A percentile compares a stretch with the other conserved stretches of the same genome.
Conservation (phyloP, 2,888 invertebrate species). For the Clistopyga incitator region DNA sequence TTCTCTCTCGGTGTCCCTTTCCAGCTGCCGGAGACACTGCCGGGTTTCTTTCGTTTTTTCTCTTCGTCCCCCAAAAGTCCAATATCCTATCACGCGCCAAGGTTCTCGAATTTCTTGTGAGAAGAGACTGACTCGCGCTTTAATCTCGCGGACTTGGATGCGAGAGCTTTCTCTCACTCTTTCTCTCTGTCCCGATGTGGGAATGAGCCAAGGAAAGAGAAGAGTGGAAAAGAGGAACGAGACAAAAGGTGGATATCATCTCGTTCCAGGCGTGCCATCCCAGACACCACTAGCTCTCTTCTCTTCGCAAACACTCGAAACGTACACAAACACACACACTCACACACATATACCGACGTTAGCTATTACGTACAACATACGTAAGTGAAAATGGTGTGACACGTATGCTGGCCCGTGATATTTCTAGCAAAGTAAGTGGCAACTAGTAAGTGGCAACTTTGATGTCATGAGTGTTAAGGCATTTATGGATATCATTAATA, state of each 20-base stretch:
- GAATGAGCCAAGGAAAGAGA: not conserved
- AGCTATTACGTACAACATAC: constrained; percentile 40
- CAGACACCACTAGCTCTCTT: constrained; percentile 16
- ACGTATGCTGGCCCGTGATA: constrained; percentile 57
- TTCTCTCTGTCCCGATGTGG: not conserved
- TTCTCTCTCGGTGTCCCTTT: not conserved
- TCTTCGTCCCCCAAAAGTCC: constrained; percentile 40
- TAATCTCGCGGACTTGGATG: constrained; percentile 40
- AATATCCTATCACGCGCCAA: constrained; percentile 51
- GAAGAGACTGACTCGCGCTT: constrained; percentile 27
- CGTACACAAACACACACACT: constrained; percentile 4
- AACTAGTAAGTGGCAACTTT: constrained; percentile 70
- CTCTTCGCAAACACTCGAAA: constrained; percentile 33
- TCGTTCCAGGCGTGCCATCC: constrained; percentile 17
- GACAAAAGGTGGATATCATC: constrained; percentile 56
- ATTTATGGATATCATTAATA: constrained; percentile 74
- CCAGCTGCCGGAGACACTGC: not conserved
- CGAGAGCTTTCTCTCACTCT: not conserved
- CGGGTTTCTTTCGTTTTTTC: constrained; percentile 5
- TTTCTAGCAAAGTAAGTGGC: constrained; percentile 68
- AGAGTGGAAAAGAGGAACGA: constrained; percentile 28
- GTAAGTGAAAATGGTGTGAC: constrained; percentile 41
- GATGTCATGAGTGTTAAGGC: constrained; percentile 71
- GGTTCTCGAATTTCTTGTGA: constrained; percentile 59
- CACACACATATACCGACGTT: constrained; percentile 1